Base-by-base conservation (phyloP, 2,888 invertebrate genomes). In the Bedellia somnulentella region DNA sequence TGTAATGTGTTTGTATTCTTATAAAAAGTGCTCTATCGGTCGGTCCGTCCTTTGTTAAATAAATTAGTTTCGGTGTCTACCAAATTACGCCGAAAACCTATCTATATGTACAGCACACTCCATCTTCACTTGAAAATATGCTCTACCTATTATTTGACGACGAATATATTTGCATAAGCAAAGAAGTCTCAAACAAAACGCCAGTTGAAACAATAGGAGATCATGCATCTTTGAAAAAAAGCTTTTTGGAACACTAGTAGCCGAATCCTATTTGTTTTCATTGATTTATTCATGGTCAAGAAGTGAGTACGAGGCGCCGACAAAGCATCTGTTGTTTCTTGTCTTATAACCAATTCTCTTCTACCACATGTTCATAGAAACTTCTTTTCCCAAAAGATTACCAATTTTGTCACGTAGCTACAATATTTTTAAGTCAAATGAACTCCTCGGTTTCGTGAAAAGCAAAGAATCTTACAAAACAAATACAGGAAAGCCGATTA, bases 41-140 rank as follows among this genome's bases (percentile, higher is more conserved):
- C 66, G 67, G 66, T 48, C 62, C 54, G 57, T 62, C 70, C 71
- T 76, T 77, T 76, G 77, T 76, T 68, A 75, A 73, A 71, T 75
- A 77, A 76, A 77, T 76, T 76, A 73, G 76, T 64, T 75, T 73
- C 76, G 77, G 76, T 76, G 70, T 76, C 77, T 77, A 78, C 77
- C 75, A 78, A 73, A 76, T 78, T 78, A 78, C 77, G 77, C 77
- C 57, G 62, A 57, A 33, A 52, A 66, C 62, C 64, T 71, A 68
- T 70, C 62, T 68, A 62, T 62, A 68, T 57, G 61, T 64, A 66
- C 50, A 58, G 45, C 60, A 51, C 51, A 61, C 51, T 54, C 54
- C 57, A 61, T 61, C 60, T 60, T 50, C 52, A 51, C 49, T 59
- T 51, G 62, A 59, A 64, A 71, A 70, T 71, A 68, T 73, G 70